Conservation (phyloP, 2,888 invertebrate species). For the Amphimallon solstitiale region DNA sequence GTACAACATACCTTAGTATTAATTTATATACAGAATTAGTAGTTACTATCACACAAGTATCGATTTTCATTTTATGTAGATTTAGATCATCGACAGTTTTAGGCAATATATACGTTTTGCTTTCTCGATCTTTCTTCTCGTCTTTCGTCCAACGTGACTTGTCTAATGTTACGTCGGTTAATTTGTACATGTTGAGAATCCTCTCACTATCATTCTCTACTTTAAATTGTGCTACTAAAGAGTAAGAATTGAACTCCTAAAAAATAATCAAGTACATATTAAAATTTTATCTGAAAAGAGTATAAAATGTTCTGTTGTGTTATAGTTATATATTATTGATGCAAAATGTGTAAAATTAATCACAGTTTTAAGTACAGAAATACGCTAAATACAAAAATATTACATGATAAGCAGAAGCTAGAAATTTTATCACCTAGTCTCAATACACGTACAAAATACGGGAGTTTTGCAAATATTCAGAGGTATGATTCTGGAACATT, state of each 20-base stretch:
- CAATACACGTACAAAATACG: no score
- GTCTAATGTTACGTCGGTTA: conserved; percentile 61
- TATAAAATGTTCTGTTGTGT: no score
- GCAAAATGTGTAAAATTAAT: no score
- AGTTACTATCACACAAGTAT: conserved; percentile 71
- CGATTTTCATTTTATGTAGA: conserved; percentile 64
- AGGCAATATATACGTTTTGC: conserved; percentile 60
- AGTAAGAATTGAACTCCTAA: conserved; percentile 69
- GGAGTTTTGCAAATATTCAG: no score
- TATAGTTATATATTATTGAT: no score
- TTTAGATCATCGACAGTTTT: conserved; percentile 64
- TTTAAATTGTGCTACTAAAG: conserved; percentile 68
- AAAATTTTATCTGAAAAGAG: no score
- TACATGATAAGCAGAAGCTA: no score
- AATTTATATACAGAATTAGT: conserved; percentile 70
- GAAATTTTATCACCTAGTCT: no score
- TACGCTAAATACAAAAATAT: no score
- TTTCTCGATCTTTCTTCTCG: conserved; percentile 52
- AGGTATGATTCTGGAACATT: no score
- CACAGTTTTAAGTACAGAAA: no score
- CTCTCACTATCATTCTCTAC: conserved; percentile 66
- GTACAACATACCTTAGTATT: conserved; percentile 63
- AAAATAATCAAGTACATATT: conserved; percentile 45
- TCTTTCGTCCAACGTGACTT: conserved; percentile 54
- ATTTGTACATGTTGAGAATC: conserved; percentile 65